phyloP scores from a whole-genome alignment of 2,113 vertebrate genomes.

The Nerophis ophidion region DNA sequence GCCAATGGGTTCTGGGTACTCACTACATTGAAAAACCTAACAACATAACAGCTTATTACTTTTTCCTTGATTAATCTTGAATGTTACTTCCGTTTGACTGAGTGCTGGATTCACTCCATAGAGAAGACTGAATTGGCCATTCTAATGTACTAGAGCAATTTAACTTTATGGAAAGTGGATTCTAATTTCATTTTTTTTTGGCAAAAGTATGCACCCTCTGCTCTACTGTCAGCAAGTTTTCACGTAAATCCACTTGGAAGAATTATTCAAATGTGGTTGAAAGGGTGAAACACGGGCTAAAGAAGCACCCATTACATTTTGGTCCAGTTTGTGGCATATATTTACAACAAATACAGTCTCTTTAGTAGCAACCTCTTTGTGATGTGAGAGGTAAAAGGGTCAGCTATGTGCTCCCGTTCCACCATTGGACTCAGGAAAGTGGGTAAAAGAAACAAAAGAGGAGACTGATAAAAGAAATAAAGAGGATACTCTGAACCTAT shows the following conservation, averaged over 20 bases:
- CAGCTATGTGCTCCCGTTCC: conserved; percentile 41
- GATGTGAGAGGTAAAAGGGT: conserved; percentile 26
- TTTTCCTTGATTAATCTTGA: neutral
- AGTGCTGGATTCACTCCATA: neutral
- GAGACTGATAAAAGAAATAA: conserved; percentile 44
- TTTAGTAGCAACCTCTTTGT: neutral
- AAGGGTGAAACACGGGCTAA: neutral
- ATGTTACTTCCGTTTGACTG: neutral
- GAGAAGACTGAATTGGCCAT: neutral
- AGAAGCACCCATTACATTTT: neutral
- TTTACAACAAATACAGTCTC: neutral
- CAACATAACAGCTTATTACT: neutral
- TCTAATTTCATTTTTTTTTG: neutral
- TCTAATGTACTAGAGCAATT: neutral
- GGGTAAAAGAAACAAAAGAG: conserved; percentile 42
- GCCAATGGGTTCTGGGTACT: no score
- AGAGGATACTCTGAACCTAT: conserved; percentile 51
- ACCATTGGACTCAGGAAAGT: conserved; percentile 52
- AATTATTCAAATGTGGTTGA: neutral
- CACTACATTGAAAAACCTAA: no score
- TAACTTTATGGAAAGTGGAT: neutral
- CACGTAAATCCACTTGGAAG: conserved; percentile 1
- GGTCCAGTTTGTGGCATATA: neutral
- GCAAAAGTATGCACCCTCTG: neutral
- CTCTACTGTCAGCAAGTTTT: neutral